Evolutionary conservation across 2,888 invertebrate genomes (phyloP).

Genomic region (Dryococelus australis): DNA sequence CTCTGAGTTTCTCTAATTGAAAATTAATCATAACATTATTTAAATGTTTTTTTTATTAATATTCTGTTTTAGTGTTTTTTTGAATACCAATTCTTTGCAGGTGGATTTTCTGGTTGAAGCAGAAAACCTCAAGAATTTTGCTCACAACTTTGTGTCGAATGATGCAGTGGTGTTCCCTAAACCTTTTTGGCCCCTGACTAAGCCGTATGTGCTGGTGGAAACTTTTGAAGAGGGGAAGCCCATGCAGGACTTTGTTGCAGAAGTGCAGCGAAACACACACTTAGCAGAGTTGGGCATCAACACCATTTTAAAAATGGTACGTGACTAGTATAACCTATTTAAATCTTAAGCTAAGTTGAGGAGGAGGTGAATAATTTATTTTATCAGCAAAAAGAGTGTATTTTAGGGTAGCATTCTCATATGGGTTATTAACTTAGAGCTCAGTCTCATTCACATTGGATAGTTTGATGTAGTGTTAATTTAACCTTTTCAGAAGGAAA

Average conservation of each 20-base stretch:
- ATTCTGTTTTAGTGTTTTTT: not conserved
- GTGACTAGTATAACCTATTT: constrained; percentile 1
- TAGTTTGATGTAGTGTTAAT: too few species aligned
- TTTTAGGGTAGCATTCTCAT: too few species aligned
- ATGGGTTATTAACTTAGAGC: too few species aligned
- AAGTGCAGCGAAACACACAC: constrained; percentile 45
- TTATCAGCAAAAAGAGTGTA: not conserved
- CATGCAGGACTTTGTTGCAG: constrained; percentile 54
- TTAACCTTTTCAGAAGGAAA: too few species aligned
- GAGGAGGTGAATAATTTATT: not conserved
- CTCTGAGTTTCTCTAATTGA: too few species aligned
- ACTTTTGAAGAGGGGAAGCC: constrained; percentile 59
- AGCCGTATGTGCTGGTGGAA: constrained; percentile 59
- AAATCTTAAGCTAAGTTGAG: not conserved
- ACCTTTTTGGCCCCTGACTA: constrained; percentile 56
- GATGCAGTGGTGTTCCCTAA: constrained; percentile 57
- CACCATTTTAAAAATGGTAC: constrained; percentile 61
- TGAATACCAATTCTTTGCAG: constrained; percentile 49
- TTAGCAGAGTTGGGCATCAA: constrained; percentile 60
- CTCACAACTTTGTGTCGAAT: constrained; percentile 56
- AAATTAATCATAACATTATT: too few species aligned
- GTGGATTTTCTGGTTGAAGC: constrained; percentile 60
- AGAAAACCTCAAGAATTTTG: constrained; percentile 57
- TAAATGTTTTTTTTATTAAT: not conserved
- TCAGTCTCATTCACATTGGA: too few species aligned